Conservation (phyloP, 2,797 vertebrate species). For the Catostomus latipinnis region DNA sequence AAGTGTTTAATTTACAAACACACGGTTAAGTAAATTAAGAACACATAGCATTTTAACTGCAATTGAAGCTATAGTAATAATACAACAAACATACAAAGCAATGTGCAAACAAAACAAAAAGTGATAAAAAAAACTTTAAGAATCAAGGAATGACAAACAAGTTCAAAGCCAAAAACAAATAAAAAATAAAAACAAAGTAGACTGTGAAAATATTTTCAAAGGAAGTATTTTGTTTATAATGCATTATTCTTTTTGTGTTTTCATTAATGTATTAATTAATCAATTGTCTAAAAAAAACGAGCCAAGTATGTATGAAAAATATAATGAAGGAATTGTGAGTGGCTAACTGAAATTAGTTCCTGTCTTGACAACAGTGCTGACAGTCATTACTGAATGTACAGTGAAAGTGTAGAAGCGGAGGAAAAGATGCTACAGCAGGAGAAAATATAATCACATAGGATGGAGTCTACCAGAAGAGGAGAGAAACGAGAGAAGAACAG, state of each 20-base stretch:
- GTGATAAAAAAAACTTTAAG: neutral
- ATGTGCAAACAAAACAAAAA: neutral
- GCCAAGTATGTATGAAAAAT: neutral
- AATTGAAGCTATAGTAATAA: no score
- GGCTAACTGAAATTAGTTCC: constrained; percentile 24
- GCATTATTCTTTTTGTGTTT: neutral
- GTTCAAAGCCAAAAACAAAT: neutral
- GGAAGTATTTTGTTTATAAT: no score
- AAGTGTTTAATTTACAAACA: no score
- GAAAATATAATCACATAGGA: constrained; percentile 44
- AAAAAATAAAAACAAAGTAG: no score
- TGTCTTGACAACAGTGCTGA: constrained; percentile 82
- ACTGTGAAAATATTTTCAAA: no score
- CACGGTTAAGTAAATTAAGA: no score
- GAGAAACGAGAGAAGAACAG: constrained; percentile 21
- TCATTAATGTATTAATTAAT: neutral
- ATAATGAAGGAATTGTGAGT: neutral
- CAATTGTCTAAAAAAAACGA: neutral
- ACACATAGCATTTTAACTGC: no score
- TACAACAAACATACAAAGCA: constrained; percentile 19
- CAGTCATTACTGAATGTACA: constrained; percentile 70
- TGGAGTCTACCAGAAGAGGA: constrained; percentile 21
- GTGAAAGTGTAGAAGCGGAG: constrained; percentile 30
- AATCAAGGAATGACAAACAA: neutral
- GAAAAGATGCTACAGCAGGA: constrained; percentile 6